phyloP scores from a whole-genome alignment of 1,140 invertebrate genomes.

The Lepidostoma basale region DNA sequence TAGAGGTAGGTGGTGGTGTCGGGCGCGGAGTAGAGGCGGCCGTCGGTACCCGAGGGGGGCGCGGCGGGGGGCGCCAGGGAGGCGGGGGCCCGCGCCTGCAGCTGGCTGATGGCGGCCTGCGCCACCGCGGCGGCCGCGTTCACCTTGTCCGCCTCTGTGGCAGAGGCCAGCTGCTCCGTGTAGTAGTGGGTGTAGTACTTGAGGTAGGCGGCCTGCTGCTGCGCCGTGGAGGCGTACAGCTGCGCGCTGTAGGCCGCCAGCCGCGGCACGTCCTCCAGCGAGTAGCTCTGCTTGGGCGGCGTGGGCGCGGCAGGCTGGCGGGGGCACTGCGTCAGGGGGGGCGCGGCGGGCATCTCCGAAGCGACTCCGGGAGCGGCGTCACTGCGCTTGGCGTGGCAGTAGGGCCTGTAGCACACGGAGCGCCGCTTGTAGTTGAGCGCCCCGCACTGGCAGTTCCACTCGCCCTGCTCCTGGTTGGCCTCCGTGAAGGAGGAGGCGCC shows the following conservation, averaged over 20 bases:
- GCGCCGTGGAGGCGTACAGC: conserved; percentile 75
- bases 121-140: conserved; percentile 91
- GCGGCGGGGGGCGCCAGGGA: conserved; percentile 57
- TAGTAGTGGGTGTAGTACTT: conserved; percentile 86
- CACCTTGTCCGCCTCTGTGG: conserved; percentile 59
- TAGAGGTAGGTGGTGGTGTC: conserved; percentile 92
- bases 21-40: conserved; percentile 65
- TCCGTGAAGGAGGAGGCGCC: conserved; percentile 39
- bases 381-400: conserved; percentile 54
- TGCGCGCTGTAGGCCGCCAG: conserved; percentile 80
- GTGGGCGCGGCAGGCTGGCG: conserved; percentile 48
- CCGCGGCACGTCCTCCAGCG: conserved; percentile 72
- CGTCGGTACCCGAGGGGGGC: conserved; percentile 58
- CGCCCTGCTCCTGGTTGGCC: conserved; percentile 47
- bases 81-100: conserved; percentile 66
- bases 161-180: conserved; percentile 71
- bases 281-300: conserved; percentile 44
- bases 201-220: conserved; percentile 75
- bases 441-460: conserved; percentile 60
- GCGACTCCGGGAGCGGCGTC: conserved; percentile 53
- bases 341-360: conserved; percentile 48
- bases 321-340: conserved; percentile 47
- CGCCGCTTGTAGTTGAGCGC: conserved; percentile 58
- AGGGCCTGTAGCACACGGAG: conserved; percentile 54
- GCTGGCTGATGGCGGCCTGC: conserved; percentile 83